phyloP scores from a whole-genome alignment of 2,888 invertebrate genomes.

The Omphaloscelis lunosa region DNA sequence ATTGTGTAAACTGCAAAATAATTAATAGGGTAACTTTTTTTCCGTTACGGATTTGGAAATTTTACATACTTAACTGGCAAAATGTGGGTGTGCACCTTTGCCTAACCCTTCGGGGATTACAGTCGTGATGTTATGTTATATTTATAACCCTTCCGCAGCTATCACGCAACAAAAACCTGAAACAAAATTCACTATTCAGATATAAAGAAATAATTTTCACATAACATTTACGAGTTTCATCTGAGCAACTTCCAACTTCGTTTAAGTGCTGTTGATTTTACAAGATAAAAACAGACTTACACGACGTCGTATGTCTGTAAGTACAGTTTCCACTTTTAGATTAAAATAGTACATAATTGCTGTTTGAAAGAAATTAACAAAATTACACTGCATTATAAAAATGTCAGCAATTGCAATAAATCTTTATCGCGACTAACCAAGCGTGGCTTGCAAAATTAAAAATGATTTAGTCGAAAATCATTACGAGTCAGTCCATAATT shows the following conservation, averaged over 20 bases:
- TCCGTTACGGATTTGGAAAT: neutral
- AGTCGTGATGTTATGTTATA: neutral
- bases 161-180: neutral
- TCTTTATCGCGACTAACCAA: neutral
- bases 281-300: conserved; percentile 19
- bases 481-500: neutral
- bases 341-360: conserved; percentile 41
- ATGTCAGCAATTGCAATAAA: conserved; percentile 1
- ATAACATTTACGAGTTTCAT: conserved; percentile 10
- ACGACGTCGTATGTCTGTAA: conserved; percentile 26
- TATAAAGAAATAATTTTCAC: conserved; percentile 13
- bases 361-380: conserved; percentile 42
- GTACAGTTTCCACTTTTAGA: conserved; percentile 39
- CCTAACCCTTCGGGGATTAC: neutral
- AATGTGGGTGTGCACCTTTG: neutral
- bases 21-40: neutral
- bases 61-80: neutral
- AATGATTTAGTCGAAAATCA: neutral
- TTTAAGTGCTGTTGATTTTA: conserved; percentile 11
- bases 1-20: neutral
- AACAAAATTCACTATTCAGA: conserved; percentile 2
- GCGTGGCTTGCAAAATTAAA: neutral
- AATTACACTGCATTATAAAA: conserved; percentile 29
- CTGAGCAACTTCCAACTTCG: conserved; percentile 3
- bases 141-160: neutral